A percentile compares a stretch with the other conserved stretches of the same genome.
Evolutionary conservation across 2,888 invertebrate species (phyloP).

Genomic region (Mesopsocus fuscifrons): DNA sequence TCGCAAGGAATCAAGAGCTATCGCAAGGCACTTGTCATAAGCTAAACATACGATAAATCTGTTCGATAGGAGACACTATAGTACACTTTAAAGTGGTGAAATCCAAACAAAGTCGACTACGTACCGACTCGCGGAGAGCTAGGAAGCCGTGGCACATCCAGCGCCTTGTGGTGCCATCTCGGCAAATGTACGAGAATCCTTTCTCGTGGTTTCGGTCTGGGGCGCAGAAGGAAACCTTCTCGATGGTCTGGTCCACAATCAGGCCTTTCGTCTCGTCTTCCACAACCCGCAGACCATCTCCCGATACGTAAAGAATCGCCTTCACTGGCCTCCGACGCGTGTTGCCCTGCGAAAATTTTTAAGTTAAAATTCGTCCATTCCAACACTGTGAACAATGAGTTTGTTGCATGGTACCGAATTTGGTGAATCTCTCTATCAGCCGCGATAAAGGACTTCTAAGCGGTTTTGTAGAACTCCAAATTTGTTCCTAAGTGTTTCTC

Average conservation of each 20-base stretch:
- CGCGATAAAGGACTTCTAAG: too few species aligned
- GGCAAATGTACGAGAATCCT: constrained; percentile 97
- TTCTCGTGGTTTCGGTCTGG: constrained; percentile 95
- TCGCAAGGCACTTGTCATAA: too few species aligned
- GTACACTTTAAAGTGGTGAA: too few species aligned
- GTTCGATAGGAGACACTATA: too few species aligned
- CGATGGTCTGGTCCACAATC: constrained; percentile 98
- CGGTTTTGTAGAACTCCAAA: too few species aligned
- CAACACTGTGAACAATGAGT: too few species aligned
- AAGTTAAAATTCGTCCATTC: too few species aligned
- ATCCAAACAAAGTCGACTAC: constrained; percentile 16
- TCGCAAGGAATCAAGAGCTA: too few species aligned
- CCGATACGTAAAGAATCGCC: constrained; percentile 74
- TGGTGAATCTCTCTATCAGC: too few species aligned
- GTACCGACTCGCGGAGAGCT: constrained; percentile 77
- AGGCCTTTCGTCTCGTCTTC: constrained; percentile 98
- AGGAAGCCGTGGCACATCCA: constrained; percentile 99
- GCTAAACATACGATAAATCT: too few species aligned
- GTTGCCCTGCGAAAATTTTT: constrained; percentile 28
- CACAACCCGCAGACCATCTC: constrained; percentile 91
- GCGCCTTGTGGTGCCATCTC: constrained; percentile 92
- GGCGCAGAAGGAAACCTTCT: constrained; percentile 99
- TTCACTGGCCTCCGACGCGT: constrained; percentile 77
- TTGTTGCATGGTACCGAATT: too few species aligned
- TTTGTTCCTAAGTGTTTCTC: too few species aligned